Base-by-base conservation (phyloP, 2,888 invertebrate species). In the Rhopalosiphum nymphaeae region DNA sequence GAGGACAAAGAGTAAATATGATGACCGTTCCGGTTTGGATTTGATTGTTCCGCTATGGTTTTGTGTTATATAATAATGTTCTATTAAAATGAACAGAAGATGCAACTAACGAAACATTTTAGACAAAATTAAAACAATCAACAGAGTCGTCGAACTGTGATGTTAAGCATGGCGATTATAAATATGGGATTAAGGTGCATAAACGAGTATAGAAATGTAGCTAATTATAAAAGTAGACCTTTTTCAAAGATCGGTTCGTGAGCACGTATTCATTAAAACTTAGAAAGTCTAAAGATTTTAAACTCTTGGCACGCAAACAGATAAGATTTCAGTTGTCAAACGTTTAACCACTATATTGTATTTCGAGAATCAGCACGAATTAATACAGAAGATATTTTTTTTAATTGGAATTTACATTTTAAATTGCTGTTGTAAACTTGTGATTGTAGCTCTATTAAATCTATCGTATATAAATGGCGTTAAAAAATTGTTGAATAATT, bases 11-110 rank as follows among this genome's bases (percentile, higher is more conserved):
- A 94, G 61, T 94, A 67, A 90, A 86, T 93, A 85, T 94, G 94
- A 94, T 94, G 91, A 94, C 93, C 94, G 94, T 94, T 94, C 91
- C 90, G 94, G 91, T 94, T 91, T 67, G 49, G 67, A 86, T 91
- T 86, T 94, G 94, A 91, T 94, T 94, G 94, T 94, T 94, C 57
- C 89, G 93, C 89, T 93, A 85, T 16, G 85, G 13, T 57, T 90
- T 85, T 53, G 53, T 91, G 91, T 91, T 90, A 56, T 89, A 89
- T 91, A 85, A 85, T 89, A 86, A 86, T 94, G 90, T 61, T 85
- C 44, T 46, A 53, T 93, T 90, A 91, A 94, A 91, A 91, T 61
- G 91, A 67, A 91, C 42, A 53, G 29, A 94, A 94, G 90, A 91
- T 42, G 61, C 57, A 42, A 86, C 42, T 67, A 46, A 67, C 86